Percentiles rank a stretch among this genome's conserved stretches.
Conservation (phyloP, 2,797 vertebrate genomes). For the Anguilla pacifica region DNA sequence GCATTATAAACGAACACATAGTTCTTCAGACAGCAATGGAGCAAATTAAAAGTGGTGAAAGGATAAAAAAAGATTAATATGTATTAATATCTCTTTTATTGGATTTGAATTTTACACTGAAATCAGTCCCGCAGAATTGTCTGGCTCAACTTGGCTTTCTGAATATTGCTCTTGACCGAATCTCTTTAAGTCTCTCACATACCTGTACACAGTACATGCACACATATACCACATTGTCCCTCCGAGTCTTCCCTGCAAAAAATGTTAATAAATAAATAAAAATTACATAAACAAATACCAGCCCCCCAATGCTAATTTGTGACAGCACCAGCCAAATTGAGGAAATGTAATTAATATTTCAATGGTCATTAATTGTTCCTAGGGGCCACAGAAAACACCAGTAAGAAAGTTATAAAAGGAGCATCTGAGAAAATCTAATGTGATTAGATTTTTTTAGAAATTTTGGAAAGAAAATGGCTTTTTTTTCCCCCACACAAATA, state of each 20-base stretch:
- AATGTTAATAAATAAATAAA: constrained; percentile 7
- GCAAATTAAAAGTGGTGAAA: constrained; percentile 10
- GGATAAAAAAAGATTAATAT: neutral
- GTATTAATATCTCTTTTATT: neutral
- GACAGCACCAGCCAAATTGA: constrained; percentile 67
- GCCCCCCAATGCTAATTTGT: constrained; percentile 61
- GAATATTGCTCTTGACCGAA: neutral
- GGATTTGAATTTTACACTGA: neutral
- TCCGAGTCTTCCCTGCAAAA: neutral
- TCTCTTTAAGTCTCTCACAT: neutral
- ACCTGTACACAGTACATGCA: too few relatives aligned
- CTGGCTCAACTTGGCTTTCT: neutral
- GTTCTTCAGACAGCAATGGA: constrained; percentile 19
- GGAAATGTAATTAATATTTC: constrained; percentile 71
- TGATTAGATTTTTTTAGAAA: constrained; percentile 69
- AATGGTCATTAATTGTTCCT: constrained; percentile 67
- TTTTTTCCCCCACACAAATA: constrained; percentile 26
- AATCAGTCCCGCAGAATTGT: neutral
- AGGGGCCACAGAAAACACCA: constrained; percentile 52
- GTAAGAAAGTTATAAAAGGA: constrained; percentile 59
- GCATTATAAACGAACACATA: constrained; percentile 22
- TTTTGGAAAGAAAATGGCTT: constrained; percentile 46
- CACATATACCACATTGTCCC: neutral
- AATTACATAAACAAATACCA: constrained; percentile 4
- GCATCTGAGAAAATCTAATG: constrained; percentile 63